These are phyloP conservation scores for Eumacrocentrus americanus DNA, from an alignment of 2,888 invertebrate genomes.

Conservation along the genomic window DNA sequence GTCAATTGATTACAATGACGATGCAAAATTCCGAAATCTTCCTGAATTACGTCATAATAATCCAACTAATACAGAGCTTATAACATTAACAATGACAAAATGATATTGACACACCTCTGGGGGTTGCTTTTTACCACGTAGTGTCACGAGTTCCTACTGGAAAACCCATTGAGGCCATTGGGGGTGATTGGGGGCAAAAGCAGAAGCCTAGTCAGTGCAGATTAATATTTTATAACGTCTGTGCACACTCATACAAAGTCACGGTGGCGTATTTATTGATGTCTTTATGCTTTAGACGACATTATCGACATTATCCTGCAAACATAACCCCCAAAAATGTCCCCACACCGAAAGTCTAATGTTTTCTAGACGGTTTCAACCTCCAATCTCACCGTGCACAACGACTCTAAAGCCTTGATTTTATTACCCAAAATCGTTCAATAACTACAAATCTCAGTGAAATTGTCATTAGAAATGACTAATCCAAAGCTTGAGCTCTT, in stretches of 20 bases:
- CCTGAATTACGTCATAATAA: not conserved
- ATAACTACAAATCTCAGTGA: not conserved
- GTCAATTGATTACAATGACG: not conserved
- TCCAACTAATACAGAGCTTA: not conserved
- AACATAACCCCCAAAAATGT: too few relatives aligned
- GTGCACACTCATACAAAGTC: not conserved
- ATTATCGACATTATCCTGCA: too few relatives aligned
- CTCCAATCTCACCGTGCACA: too few relatives aligned
- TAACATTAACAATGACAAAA: not conserved
- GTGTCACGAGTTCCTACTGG: not conserved
- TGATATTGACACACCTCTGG: not conserved
- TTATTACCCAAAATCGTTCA: not conserved
- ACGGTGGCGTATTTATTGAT: not conserved
- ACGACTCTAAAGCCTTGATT: too few relatives aligned
- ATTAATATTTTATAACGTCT: conserved; percentile 3
- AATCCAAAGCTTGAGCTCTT: not conserved
- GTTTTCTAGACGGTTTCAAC: too few relatives aligned
- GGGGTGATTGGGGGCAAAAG: too few relatives aligned
- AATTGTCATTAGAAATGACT: not conserved
- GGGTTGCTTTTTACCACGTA: conserved; percentile 1
- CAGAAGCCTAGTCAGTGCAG: not conserved
- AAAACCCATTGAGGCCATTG: not conserved
- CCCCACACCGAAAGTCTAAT: too few relatives aligned
- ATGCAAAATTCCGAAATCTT: not conserved
- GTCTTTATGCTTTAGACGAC: too few relatives aligned